Conservation (phyloP, 2,113 vertebrate genomes). For the Gallinago jamesoni region DNA sequence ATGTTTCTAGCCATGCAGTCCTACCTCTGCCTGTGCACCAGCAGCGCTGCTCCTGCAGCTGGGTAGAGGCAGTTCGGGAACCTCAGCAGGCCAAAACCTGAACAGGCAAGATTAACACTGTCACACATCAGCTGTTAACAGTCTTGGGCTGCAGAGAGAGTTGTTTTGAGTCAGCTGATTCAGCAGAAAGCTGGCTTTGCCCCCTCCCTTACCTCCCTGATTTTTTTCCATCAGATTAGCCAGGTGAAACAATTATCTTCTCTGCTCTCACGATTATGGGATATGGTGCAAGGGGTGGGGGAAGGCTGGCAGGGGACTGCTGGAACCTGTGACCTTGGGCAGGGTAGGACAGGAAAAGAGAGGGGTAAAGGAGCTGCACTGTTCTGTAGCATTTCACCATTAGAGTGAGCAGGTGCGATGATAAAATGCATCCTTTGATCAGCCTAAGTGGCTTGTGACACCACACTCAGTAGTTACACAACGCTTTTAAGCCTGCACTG, state of each 20-base stretch:
- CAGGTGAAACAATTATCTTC: not conserved
- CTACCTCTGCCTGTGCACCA: not conserved
- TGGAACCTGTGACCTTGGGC: not conserved
- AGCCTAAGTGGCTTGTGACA: not conserved
- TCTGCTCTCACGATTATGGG: not conserved
- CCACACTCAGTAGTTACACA: not conserved
- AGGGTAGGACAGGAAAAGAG: not conserved
- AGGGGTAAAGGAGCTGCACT: not conserved
- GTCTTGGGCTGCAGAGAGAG: not conserved
- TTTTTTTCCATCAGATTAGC: not conserved
- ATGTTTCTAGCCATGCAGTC: not conserved
- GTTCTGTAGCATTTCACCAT: not conserved
- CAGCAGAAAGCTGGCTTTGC: not conserved
- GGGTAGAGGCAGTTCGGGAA: not conserved
- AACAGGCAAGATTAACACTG: not conserved
- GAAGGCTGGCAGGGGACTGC: not conserved
- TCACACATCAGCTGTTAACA: not conserved
- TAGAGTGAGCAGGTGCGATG: not conserved
- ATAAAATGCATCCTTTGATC: not conserved
- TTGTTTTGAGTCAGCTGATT: not conserved
- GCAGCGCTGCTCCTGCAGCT: not conserved
- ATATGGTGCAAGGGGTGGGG: not conserved
- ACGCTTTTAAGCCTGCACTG: not conserved
- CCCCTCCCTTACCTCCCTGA: accelerated
- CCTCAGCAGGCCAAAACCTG: not conserved